Evolutionary conservation across 2,888 invertebrate species (phyloP).

Genomic region (Drosophila antonietae): DNA sequence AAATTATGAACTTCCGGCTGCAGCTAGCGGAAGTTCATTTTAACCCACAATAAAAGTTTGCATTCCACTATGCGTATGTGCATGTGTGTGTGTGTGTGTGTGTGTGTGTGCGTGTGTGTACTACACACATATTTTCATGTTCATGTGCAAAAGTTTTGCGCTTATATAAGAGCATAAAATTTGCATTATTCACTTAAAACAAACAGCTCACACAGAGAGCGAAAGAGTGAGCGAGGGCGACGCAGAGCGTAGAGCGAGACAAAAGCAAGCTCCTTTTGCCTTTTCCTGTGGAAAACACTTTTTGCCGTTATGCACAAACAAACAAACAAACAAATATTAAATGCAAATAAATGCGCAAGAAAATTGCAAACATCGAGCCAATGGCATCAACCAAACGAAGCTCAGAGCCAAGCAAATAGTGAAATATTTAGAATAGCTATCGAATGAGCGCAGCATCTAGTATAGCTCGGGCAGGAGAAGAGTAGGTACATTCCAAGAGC

Average conservation of each 20-base stretch:
- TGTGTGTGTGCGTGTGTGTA: constrained; percentile 11
- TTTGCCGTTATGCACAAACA: constrained; percentile 58
- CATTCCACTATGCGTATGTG: constrained; percentile 45
- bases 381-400: constrained; percentile 40
- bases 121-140: constrained; percentile 61
- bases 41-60: constrained; percentile 81
- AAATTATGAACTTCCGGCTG: constrained; percentile 80
- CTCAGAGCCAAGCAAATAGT: constrained; percentile 46
- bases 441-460: constrained; percentile 46
- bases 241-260: constrained; percentile 12
- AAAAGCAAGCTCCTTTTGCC: constrained; percentile 47
- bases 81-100: constrained; percentile 15
- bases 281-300: constrained; percentile 64
- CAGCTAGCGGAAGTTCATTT: constrained; percentile 78
- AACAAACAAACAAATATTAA: constrained; percentile 75
- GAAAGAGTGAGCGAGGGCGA: constrained; percentile 12
- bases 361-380: constrained; percentile 61
- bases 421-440: constrained; percentile 52
- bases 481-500: constrained; percentile 3
- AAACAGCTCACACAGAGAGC: constrained; percentile 55
- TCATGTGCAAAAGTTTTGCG: constrained; percentile 79
- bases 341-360: constrained; percentile 77
- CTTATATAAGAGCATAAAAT: constrained; percentile 78
- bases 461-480: background rate
- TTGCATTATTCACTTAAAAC: constrained; percentile 81